Evolutionary conservation across 2,113 vertebrate species (phyloP), one percentile per base, ranked within the genome.

Genomic region (Bos javanicus): DNA sequence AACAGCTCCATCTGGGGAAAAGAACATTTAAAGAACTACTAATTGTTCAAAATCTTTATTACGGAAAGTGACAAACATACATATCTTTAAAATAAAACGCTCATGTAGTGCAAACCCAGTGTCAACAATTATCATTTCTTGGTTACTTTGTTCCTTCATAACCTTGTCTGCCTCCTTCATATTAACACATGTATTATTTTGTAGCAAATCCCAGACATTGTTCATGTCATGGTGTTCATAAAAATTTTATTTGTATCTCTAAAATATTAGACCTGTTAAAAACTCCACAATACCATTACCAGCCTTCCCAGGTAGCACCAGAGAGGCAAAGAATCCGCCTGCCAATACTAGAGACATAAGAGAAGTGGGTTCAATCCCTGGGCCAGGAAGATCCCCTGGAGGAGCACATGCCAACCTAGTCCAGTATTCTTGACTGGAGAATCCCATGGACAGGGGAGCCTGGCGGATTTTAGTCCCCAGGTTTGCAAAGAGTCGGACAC

Each of bases 401-500:
- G 67, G 67, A 71, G 67, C 19, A 71, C 19, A 23, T 12, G 19
- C 19, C 67, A 36, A 71, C 67, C n/a, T 21, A 39, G 10, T 71
- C n/a, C 67, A 71, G 67, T 71, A 23, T 6, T 39, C n/a, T 23
- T 39, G 67, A 71, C 67, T 39, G 2, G n/a, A 71, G n/a, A 12
- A 71, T 39, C 67, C 19, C 67, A 39, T 12, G n/a, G n/a, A 39
- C 19, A 12, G n/a, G 10, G n/a, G n/a, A 71, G 10, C 10, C 67
- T 39, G 67, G 19, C 0, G 0, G 67, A 23, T 10, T 71, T 12
- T 21, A 39, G n/a, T 71, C 19, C n/a, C 21, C 64, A 71, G n/a
- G n/a, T 21, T 36, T 0, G 0, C 64, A 36, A 71, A 71, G 9
- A 23, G 19, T 39, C 2, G 0, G n/a, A 71, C 67, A 71, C 0